Base-by-base conservation (phyloP, 2,113 vertebrate genomes). In the Micromys minutus region DNA sequence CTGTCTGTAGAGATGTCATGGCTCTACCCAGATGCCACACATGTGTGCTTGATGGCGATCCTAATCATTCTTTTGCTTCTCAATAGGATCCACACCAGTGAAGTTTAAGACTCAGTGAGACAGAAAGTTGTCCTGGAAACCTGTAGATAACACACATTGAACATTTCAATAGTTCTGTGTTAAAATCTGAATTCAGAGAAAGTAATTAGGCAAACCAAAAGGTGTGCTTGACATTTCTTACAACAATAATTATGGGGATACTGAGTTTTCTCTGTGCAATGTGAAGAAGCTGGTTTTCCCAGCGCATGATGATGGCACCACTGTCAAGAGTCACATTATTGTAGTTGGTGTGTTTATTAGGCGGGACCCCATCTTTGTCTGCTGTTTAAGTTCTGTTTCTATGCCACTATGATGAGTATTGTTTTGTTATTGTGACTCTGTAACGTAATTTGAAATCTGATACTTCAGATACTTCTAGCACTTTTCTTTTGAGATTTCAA, bases 21-120 rank as follows among this genome's bases (percentile, higher is more conserved):
- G 42, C 89, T 83, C 42, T 87, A n/a, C 63, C 69, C 91, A 97
- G 93, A 92, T 95, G 96, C 81, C 3, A 0, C 61, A 39, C 12
- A 3, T 11, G 34, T 50, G n/a, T 55, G 9, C 21, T 15, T 3
- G 19, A 3, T 10, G 9, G 67, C 16, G 45, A 81, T 34, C 7
- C 1, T 19, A 4, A 22, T 61, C 34, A 29, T 87, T 75, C 61
- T 88, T 83, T 39, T 5, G 1, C 65, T 50, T 42, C 21, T 76
- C n/a, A 24, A n/a, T 39, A 8, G 1, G 55, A 63, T 76, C 31
- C 36, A 1, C 29, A 34, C 47, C 39, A 45, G 4, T 21, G 29
- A 21, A 47, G 11, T 55, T 50, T 36, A 52, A 21, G 34, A 89
- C n/a, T 91, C 50, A n/a, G 2, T 63, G 34, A 57, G 57, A 16